Conservation (phyloP, 2,797 vertebrate species). For the Bradypus variegatus region DNA sequence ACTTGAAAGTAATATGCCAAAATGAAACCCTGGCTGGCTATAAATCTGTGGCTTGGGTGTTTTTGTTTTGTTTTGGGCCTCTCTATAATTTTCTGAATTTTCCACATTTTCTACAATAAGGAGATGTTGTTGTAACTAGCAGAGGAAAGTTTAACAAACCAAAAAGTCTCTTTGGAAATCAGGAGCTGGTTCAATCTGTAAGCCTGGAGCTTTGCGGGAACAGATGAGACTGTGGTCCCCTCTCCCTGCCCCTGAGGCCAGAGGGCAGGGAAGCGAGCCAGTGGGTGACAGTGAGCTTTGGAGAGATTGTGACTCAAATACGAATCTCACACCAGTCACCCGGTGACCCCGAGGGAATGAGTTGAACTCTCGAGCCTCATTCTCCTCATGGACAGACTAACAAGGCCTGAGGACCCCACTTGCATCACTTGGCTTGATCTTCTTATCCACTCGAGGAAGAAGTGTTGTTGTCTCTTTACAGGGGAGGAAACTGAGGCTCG, state of each 20-base stretch:
- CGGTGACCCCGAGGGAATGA: neutral
- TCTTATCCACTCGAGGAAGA: neutral
- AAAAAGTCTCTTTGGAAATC: neutral
- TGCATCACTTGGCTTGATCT: neutral
- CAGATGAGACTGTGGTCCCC: neutral
- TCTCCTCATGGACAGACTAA: neutral
- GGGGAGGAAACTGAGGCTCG: neutral
- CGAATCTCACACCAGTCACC: neutral
- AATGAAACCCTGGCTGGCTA: neutral
- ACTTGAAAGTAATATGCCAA: neutral
- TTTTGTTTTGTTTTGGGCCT: neutral
- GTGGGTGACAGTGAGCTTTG: neutral
- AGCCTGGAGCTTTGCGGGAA: neutral
- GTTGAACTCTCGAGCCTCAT: neutral
- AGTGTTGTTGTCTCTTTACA: neutral
- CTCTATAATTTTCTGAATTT: neutral
- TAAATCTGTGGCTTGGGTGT: neutral
- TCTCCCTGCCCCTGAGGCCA: fast-evolving
- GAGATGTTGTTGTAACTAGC: neutral
- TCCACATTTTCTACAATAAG: neutral
- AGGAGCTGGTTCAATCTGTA: neutral
- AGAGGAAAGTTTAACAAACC: neutral
- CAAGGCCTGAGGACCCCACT: neutral
- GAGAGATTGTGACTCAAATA: neutral
- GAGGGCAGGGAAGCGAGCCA: neutral